Evolutionary conservation across 2,797 vertebrate species (phyloP).

Genomic region (Sebastes hubbsi): DNA sequence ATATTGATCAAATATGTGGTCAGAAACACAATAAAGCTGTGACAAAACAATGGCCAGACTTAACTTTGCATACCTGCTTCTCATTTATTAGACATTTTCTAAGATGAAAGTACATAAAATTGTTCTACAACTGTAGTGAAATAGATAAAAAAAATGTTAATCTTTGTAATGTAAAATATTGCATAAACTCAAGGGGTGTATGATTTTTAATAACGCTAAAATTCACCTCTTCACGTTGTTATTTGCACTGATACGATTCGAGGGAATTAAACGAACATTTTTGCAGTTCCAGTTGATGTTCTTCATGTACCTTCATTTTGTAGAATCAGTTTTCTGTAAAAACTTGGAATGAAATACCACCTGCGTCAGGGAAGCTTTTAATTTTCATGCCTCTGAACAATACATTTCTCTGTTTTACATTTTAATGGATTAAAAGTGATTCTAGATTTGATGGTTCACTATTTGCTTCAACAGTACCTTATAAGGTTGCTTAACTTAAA

Average conservation of each 20-base stretch:
- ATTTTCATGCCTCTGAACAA: slow-evolving; percentile 57
- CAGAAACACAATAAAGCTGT: not conserved
- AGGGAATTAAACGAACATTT: slow-evolving; percentile 27
- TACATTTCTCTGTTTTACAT: not conserved
- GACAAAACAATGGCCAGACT: not conserved
- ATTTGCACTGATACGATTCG: slow-evolving; percentile 55
- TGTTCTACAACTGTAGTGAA: not conserved
- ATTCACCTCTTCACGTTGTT: slow-evolving; percentile 24
- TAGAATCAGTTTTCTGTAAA: slow-evolving; percentile 29
- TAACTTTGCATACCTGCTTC: not conserved
- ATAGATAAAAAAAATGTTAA: not conserved
- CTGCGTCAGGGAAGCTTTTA: slow-evolving; percentile 44
- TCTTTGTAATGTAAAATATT: not conserved
- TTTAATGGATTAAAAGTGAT: slow-evolving; percentile 55
- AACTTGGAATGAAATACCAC: slow-evolving; percentile 15
- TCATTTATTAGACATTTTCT: not conserved
- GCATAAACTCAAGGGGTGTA: slow-evolving; percentile 19
- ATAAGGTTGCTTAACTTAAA: not conserved
- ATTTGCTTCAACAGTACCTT: slow-evolving; percentile 9
- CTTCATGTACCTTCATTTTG: slow-evolving; percentile 38
- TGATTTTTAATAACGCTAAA: slow-evolving; percentile 11
- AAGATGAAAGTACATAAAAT: not conserved
- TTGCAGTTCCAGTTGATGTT: slow-evolving; percentile 38
- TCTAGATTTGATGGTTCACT: slow-evolving; percentile 29
- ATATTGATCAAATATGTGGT: not conserved